These are phyloP conservation scores for Phasia obesa DNA, from an alignment of 2,888 invertebrate species.

Conservation along the genomic window DNA sequence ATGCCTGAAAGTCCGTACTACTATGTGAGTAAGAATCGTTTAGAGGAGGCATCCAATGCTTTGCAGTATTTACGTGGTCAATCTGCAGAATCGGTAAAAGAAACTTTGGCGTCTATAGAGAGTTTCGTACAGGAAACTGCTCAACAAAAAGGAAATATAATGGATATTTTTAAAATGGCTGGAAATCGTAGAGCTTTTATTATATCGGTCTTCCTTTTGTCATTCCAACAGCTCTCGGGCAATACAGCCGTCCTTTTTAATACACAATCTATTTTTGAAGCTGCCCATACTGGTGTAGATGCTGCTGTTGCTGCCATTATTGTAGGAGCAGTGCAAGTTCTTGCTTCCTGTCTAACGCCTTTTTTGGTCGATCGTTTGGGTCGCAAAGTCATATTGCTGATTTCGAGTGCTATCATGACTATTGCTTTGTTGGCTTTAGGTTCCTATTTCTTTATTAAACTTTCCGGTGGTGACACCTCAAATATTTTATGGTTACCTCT, in stretches of 20 bases:
- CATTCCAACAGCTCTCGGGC: constrained; percentile 92
- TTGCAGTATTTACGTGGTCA: constrained; percentile 87
- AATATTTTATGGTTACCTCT: constrained; percentile 88
- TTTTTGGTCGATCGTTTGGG: constrained; percentile 90
- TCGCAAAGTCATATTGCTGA: constrained; percentile 87
- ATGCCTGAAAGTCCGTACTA: constrained; percentile 93
- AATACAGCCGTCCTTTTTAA: constrained; percentile 92
- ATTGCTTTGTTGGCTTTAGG: constrained; percentile 85
- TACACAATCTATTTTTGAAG: constrained; percentile 87
- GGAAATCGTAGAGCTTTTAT: constrained; percentile 90
- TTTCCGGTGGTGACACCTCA: constrained; percentile 74
- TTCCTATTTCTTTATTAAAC: constrained; percentile 86
- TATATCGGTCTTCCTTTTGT: constrained; percentile 88
- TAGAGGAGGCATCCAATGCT: constrained; percentile 85
- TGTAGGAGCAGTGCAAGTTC: constrained; percentile 87
- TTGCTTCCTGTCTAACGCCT: constrained; percentile 88
- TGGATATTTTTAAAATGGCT: constrained; percentile 86
- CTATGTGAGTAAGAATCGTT: constrained; percentile 84
- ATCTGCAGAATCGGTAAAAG: constrained; percentile 84
- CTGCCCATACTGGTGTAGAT: constrained; percentile 86
- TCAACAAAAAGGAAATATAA: constrained; percentile 77
- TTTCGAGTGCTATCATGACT: constrained; percentile 87
- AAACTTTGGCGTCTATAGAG: constrained; percentile 83
- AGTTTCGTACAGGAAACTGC: constrained; percentile 29
- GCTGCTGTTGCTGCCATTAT: constrained; percentile 88